A percentile compares a stretch with the other conserved stretches of the same genome.
Conservation (phyloP, 1,140 invertebrate species). For the Aphidius gifuensis region DNA sequence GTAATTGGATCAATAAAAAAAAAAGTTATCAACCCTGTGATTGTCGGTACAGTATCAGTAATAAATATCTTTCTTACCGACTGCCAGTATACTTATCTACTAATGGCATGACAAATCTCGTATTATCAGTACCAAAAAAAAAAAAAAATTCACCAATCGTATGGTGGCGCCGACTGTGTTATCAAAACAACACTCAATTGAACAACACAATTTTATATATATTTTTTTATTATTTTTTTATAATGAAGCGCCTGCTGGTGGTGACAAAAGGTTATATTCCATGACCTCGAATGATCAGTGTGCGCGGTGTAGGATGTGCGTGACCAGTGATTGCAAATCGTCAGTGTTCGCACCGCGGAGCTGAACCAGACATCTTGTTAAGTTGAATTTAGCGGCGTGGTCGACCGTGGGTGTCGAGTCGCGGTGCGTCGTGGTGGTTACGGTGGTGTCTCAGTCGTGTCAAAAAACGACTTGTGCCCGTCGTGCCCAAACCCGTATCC, state of each 20-base stretch:
- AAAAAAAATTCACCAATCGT: not conserved
- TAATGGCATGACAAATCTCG: no score
- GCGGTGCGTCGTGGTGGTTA: constrained; percentile 32
- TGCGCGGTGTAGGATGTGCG: constrained; percentile 41
- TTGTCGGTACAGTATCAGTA: no score
- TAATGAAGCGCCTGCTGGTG: constrained; percentile 11
- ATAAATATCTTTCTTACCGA: no score
- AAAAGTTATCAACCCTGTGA: no score
- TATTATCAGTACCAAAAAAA: no score
- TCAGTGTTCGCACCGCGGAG: constrained; percentile 46
- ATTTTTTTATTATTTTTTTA: no score
- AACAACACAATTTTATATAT: no score
- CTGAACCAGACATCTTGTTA: constrained; percentile 49
- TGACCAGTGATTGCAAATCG: constrained; percentile 28
- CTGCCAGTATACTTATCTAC: no score
- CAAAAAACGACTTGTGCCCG: constrained; percentile 26
- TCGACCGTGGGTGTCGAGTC: constrained; percentile 44
- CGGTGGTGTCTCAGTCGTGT: constrained; percentile 24
- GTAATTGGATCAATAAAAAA: no score
- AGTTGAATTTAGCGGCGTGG: constrained; percentile 50
- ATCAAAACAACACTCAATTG: no score
- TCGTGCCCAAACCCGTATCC: constrained; percentile 17
- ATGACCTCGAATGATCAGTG: constrained; percentile 37
- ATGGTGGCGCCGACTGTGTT: not conserved
- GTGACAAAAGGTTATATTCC: not conserved